Evolutionary conservation across 2,113 vertebrate genomes (phyloP).

Genomic region (Otolemur garnettii): DNA sequence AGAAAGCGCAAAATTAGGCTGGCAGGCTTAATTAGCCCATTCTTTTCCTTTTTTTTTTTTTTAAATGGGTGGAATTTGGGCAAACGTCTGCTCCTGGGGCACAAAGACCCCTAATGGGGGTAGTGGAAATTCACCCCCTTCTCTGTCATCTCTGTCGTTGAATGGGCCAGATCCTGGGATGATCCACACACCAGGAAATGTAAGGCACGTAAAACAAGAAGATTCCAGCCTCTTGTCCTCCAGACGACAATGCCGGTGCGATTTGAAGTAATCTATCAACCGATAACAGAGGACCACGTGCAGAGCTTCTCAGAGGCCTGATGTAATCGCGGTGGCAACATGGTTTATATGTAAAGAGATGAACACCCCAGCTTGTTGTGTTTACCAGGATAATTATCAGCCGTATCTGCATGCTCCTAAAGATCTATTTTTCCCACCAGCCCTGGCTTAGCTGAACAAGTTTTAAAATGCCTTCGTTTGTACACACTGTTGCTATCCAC

Average conservation of each 20-base stretch:
- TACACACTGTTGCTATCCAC: fast-evolving
- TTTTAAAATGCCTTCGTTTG: not conserved
- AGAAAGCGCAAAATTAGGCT: conserved; percentile 83
- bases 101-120: conserved; percentile 70
- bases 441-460: not conserved
- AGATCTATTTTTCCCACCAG: not conserved
- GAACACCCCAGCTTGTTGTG: fast-evolving
- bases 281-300: not conserved
- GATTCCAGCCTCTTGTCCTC: conserved; percentile 42
- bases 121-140: conserved; percentile 66
- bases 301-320: conserved; percentile 21
- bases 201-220: conserved; percentile 23
- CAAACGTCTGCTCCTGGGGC: conserved; percentile 68
- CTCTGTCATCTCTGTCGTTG: conserved; percentile 36
- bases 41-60: conserved; percentile 63
- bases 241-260: not conserved
- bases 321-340: not conserved
- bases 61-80: conserved; percentile 82
- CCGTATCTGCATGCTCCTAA: not conserved
- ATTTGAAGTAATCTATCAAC: conserved; percentile 52
- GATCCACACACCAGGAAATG: not conserved
- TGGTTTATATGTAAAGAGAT: not conserved
- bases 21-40: conserved; percentile 83
- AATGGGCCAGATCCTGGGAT: not conserved
- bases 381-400: not conserved